Evolutionary conservation across 37 sponge, comb jelly and placozoan species (phyloP).

Genomic region (Cliona cf. orientalis): DNA sequence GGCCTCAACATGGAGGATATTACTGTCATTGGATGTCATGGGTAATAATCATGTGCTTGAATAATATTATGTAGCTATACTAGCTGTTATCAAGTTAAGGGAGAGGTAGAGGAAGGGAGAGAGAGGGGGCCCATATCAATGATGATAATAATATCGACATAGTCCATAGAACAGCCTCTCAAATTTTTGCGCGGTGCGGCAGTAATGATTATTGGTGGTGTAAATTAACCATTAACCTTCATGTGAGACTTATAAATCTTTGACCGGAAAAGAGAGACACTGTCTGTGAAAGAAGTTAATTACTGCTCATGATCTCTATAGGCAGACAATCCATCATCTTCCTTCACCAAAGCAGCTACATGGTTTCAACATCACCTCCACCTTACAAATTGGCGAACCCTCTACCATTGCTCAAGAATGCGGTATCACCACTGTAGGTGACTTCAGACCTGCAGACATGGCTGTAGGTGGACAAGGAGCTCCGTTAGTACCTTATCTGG

Average conservation of each 20-base stretch:
- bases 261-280: too few relatives aligned
- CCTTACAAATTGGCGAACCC: slow-evolving; percentile 76
- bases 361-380: slow-evolving; percentile 47
- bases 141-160: too few relatives aligned
- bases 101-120: not conserved
- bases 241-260: too few relatives aligned
- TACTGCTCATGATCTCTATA: too few relatives aligned
- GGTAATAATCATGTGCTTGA: too few relatives aligned
- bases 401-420: slow-evolving; percentile 63
- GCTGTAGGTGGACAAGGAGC: slow-evolving; percentile 79
- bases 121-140: too few relatives aligned
- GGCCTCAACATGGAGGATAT: slow-evolving; percentile 13
- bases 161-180: too few relatives aligned
- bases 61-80: not conserved
- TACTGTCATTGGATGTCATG: slow-evolving; percentile 71
- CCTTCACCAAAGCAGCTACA: slow-evolving; percentile 30
- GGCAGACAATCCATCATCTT: slow-evolving; percentile 70
- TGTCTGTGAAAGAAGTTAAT: too few relatives aligned
- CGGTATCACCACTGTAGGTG: slow-evolving; percentile 77
- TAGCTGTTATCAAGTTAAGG: not conserved
- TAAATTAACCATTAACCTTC: too few relatives aligned
- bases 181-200: too few relatives aligned
- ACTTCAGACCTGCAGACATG: slow-evolving; percentile 79
- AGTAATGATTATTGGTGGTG: too few relatives aligned
- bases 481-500: slow-evolving; percentile 75